Conservation (phyloP, 1,140 invertebrate genomes). For the Drosophila mojavensis region DNA sequence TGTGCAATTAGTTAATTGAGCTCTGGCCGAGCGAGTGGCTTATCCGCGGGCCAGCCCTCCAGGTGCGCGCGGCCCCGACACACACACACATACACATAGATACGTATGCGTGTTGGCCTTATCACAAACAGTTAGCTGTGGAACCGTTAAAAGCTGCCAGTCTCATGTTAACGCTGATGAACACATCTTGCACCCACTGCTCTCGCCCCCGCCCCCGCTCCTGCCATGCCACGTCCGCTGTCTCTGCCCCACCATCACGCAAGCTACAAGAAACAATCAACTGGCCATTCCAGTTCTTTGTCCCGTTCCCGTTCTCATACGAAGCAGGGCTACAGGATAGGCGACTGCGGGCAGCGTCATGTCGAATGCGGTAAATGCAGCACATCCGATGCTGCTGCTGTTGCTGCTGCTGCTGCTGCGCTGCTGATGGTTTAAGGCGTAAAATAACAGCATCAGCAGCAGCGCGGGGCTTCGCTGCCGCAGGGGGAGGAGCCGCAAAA, state of each 20-base stretch:
- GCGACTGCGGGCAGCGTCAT: conserved; percentile 38
- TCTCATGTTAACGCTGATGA: conserved; percentile 49
- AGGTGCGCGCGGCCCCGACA: conserved; percentile 1
- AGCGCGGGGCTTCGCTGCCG: conserved; percentile 7
- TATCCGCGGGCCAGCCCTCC: conserved; percentile 20
- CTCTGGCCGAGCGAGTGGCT: conserved; percentile 31
- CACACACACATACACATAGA: neutral
- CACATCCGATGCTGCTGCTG: conserved; percentile 43
- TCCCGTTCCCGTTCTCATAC: conserved; percentile 8
- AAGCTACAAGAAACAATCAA: conserved; percentile 52
- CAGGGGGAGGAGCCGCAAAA: conserved; percentile 39
- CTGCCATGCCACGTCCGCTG: neutral
- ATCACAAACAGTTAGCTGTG: conserved; percentile 47
- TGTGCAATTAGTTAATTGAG: conserved; percentile 84
- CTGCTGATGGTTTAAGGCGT: conserved; percentile 49
- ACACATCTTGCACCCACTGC: conserved; percentile 34
- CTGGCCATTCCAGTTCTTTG: conserved; percentile 21
- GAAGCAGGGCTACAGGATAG: conserved; percentile 10
- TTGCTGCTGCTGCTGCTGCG: conserved; percentile 2
- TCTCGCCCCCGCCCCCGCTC: too few species aligned
- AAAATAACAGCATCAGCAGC: conserved; percentile 36
- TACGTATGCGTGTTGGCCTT: conserved; percentile 36
- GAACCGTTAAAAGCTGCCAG: conserved; percentile 53
- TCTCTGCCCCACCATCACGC: conserved; percentile 30
- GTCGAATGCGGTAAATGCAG: conserved; percentile 65